phyloP scores from a whole-genome alignment of 1,140 invertebrate genomes.

The Chrysoperla carnea region DNA sequence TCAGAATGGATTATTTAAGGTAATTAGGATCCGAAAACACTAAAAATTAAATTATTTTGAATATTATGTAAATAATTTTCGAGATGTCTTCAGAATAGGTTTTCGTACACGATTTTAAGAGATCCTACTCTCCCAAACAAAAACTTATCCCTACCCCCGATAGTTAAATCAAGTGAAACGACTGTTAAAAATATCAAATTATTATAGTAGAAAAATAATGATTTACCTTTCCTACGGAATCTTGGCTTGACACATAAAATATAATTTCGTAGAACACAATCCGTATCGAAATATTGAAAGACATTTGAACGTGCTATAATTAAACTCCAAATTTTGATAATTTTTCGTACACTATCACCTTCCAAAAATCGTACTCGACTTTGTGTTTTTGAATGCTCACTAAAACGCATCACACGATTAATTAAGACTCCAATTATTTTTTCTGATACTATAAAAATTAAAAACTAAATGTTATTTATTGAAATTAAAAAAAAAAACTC shows the following conservation, averaged over 20 bases:
- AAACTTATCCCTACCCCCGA: too few relatives aligned
- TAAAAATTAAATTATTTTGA: too few relatives aligned
- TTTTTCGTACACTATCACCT: slow-evolving; percentile 19
- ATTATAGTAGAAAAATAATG: not conserved
- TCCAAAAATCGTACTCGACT: slow-evolving; percentile 12
- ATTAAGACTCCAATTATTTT: slow-evolving; percentile 14
- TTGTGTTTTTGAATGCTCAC: slow-evolving; percentile 16
- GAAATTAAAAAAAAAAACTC: too few relatives aligned
- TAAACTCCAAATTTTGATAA: slow-evolving; percentile 18
- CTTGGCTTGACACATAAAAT: slow-evolving; percentile 23
- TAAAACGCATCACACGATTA: slow-evolving; percentile 12
- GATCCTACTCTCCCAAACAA: too few relatives aligned
- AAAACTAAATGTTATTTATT: not conserved
- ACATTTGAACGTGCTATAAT: slow-evolving; percentile 21
- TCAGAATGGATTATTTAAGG: too few relatives aligned
- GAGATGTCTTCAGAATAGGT: too few relatives aligned
- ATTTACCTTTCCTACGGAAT: slow-evolving; percentile 15
- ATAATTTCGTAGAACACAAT: slow-evolving; percentile 19
- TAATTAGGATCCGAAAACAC: too few relatives aligned
- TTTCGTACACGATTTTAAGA: too few relatives aligned
- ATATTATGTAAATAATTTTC: too few relatives aligned
- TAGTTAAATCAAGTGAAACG: too few relatives aligned
- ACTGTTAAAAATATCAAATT: too few relatives aligned
- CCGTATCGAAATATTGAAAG: slow-evolving; percentile 16
- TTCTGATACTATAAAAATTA: slow-evolving; percentile 4